Evolutionary conservation across 1,140 invertebrate genomes (phyloP), one percentile per base, ranked within the genome.

Genomic region (Musca vetustissima): DNA sequence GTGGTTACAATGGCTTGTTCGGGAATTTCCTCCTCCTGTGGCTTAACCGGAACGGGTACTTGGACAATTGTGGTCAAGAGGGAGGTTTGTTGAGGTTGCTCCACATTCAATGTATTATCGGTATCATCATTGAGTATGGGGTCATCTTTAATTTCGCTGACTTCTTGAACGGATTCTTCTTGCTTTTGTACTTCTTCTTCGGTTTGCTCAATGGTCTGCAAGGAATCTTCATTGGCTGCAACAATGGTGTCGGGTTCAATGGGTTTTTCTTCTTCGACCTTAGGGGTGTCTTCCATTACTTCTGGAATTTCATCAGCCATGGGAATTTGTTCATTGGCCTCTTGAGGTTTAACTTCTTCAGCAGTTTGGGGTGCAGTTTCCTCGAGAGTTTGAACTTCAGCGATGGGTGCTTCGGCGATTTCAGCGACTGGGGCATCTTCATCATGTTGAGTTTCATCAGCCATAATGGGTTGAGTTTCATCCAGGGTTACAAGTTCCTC

Each of bases 51-150:
- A 36, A 43, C 21, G 17, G 70, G 70, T 24, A 64, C 66, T 43
- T 78, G 77, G 59, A 79, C 73, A 15, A 80, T 78, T 8, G 78
- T 80, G 24, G 78, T 80, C 67, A 80, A 65, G 19, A 71, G 24
- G 13, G 70, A 71, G n/a, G 36, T 64, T 25, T 50, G 24, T 9
- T 67, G 28, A 15, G 49, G 17, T 22, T 17, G 25, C 43, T 64
- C 59, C 8, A 43, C 32, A 64, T 32, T 36, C 17, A 19, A 9
- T 15, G 24, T 19, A 65, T 65, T 65, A 15, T 25, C 22, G 8
- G 43, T 65, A 25, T 48, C 64, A 49, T 48, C 64, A n/a, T 49
- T 49, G 47, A 50, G 48, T n/a, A 17, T n/a, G 24, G 19, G 9
- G 1, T 50, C 15, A 21, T 55, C 52, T n/a, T 67, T 52, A 36